Percentiles rank a stretch among this genome's conserved stretches.
phyloP scores from a whole-genome alignment of 2,797 vertebrate species.

The Esox masquinongy region DNA sequence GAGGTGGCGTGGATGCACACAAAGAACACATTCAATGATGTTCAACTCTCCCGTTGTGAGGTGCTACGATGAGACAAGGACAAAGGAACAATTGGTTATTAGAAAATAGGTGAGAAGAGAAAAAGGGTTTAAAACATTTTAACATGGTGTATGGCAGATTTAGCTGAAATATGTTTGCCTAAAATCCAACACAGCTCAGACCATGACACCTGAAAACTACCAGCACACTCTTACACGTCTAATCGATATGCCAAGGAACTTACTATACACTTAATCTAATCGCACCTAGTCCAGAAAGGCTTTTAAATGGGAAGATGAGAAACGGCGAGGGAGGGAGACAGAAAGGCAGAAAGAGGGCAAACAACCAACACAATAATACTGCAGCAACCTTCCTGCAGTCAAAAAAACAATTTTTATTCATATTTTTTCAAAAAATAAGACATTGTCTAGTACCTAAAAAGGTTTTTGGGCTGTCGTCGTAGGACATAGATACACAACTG shows the following conservation, averaged over 20 bases:
- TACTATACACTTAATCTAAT: constrained; percentile 77
- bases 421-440: neutral
- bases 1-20: too few species aligned
- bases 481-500: too few species aligned
- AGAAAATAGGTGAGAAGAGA: too few species aligned
- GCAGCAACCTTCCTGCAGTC: neutral
- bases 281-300: constrained; percentile 58
- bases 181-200: constrained; percentile 36
- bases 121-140: neutral
- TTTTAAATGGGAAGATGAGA: constrained; percentile 68
- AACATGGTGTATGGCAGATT: neutral
- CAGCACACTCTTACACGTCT: constrained; percentile 54
- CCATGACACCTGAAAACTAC: constrained; percentile 49
- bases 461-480: too few species aligned
- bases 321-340: constrained; percentile 37
- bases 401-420: too few species aligned
- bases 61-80: too few species aligned
- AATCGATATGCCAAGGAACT: constrained; percentile 68
- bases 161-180: neutral
- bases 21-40: too few species aligned
- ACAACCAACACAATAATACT: constrained; percentile 5
- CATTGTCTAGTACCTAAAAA: neutral
- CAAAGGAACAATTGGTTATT: too few species aligned
- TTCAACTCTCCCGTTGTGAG: too few species aligned
- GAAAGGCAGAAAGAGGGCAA: constrained; percentile 11